These are phyloP conservation scores for Dione juno DNA, from an alignment of 2,888 invertebrate species.

Conservation along the genomic window DNA sequence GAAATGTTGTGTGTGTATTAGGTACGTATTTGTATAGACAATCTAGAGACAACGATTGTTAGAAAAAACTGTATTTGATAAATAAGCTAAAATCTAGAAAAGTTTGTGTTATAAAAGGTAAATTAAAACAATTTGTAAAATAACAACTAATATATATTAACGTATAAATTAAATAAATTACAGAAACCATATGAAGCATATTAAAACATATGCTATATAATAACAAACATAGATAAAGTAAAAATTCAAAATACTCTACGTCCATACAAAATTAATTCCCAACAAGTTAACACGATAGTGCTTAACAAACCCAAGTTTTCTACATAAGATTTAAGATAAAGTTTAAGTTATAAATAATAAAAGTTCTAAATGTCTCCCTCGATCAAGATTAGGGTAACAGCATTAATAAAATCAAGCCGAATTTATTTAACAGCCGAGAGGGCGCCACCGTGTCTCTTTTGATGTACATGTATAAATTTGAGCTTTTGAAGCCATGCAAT, in stretches of 20 bases:
- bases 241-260: conserved; percentile 9
- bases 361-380: conserved; percentile 70
- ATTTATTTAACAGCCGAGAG: conserved; percentile 67
- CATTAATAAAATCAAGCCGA: conserved; percentile 78
- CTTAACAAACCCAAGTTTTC: conserved; percentile 57
- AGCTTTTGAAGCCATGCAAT: neutral
- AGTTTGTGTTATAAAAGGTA: neutral
- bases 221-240: neutral
- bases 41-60: neutral
- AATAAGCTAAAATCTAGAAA: neutral
- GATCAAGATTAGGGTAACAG: conserved; percentile 77
- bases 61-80: neutral
- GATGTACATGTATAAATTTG: conserved; percentile 57
- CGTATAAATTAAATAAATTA: neutral
- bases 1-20: conserved; percentile 1
- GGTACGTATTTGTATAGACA: neutral
- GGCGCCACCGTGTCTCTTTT: conserved; percentile 77
- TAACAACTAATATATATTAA: neutral
- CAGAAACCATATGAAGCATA: neutral
- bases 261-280: conserved; percentile 38
- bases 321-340: conserved; percentile 65
- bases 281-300: conserved; percentile 49
- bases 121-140: no score
- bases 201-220: neutral
- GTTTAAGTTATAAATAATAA: conserved; percentile 77